These are phyloP conservation scores for Seladonia tumulorum DNA, from an alignment of 2,888 invertebrate species.

Conservation along the genomic window DNA sequence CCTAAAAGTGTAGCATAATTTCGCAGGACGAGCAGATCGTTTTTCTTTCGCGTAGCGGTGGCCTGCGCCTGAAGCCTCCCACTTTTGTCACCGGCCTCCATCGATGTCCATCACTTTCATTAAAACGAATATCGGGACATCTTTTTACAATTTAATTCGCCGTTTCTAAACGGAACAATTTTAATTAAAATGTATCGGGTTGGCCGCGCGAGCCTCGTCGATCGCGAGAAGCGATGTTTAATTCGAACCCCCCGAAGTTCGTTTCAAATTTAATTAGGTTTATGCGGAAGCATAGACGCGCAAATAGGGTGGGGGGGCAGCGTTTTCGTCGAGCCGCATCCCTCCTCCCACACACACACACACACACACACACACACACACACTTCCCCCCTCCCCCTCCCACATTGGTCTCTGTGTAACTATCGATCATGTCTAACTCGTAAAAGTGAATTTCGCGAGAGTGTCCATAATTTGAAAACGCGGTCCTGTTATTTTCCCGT, in stretches of 20 bases:
- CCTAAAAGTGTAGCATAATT: neutral
- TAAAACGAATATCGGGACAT: neutral
- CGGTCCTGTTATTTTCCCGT: constrained; percentile 54
- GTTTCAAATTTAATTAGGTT: constrained; percentile 55
- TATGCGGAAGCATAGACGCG: constrained; percentile 28
- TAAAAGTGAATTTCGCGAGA: constrained; percentile 53
- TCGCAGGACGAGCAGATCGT: neutral
- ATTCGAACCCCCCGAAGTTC: constrained; percentile 21
- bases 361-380: too few relatives aligned
- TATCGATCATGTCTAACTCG: constrained; percentile 51
- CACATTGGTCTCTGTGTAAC: constrained; percentile 4
- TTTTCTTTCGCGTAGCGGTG: neutral
- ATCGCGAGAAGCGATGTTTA: constrained; percentile 22
- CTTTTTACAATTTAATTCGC: constrained; percentile 3
- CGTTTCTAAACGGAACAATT: neutral
- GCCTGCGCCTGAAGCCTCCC: neutral
- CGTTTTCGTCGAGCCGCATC: constrained; percentile 8
- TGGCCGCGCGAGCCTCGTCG: neutral
- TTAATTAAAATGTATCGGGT: constrained; percentile 38
- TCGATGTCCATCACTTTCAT: constrained; percentile 7
- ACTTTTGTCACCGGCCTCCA: neutral
- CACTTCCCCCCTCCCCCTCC: too few relatives aligned
- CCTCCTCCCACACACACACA: neutral
- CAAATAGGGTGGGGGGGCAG: constrained; percentile 6
- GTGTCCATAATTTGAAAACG: constrained; percentile 52